phyloP scores from a whole-genome alignment of 35 echinoderm and acorn worm genomes.

The Apostichopus parvimensis region DNA sequence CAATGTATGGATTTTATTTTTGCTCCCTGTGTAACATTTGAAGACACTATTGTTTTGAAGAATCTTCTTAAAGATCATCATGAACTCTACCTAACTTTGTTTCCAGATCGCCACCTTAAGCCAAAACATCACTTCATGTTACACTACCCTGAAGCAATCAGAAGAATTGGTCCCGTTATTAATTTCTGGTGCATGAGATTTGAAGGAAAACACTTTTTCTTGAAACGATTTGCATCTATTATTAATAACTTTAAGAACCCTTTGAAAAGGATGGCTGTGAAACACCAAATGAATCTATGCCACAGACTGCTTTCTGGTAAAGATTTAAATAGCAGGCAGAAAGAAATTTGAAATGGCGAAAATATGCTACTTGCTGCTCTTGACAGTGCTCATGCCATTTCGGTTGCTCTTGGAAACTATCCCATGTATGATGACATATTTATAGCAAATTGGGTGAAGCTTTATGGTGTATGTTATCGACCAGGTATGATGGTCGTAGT shows the following conservation, averaged over 20 bases:
- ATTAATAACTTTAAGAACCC: constrained; percentile 78
- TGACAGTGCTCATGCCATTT: neutral
- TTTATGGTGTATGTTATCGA: neutral
- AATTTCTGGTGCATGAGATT: neutral
- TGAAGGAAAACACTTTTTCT: neutral
- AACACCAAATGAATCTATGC: constrained; percentile 60
- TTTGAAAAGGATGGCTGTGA: constrained; percentile 53
- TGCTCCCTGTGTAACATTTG: constrained; percentile 13
- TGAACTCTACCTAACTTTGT: neutral
- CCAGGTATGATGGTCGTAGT: constrained; percentile 24
- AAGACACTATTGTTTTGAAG: constrained; percentile 39
- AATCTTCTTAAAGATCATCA: constrained; percentile 34
- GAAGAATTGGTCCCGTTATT: neutral
- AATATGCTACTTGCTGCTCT: neutral
- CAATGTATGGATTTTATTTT: constrained; percentile 47
- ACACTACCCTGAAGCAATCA: neutral
- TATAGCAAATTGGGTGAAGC: neutral
- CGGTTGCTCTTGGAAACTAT: neutral
- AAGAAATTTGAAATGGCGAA: neutral
- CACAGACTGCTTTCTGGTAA: constrained; percentile 37
- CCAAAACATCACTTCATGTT: neutral
- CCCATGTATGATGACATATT: constrained; percentile 36
- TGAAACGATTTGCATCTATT: constrained; percentile 47
- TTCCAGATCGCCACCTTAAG: neutral
- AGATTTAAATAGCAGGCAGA: neutral